Percentiles rank a stretch among this genome's conserved stretches.
phyloP scores from a whole-genome alignment of 1,140 invertebrate genomes.

The Drosophila teissieri region DNA sequence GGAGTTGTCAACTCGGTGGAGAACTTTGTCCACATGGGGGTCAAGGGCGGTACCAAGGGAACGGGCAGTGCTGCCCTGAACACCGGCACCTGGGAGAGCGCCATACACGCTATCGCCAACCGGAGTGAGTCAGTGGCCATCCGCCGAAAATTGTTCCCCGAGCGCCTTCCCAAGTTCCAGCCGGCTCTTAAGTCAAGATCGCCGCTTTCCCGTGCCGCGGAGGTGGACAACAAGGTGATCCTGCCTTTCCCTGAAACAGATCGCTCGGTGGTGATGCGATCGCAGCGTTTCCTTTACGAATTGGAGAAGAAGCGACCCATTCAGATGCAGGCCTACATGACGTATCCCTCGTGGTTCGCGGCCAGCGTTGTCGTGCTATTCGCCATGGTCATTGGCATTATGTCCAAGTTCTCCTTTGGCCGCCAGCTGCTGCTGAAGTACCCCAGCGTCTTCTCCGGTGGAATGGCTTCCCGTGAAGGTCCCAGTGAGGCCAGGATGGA shows the following conservation, averaged over 20 bases:
- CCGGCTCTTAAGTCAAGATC: conserved; percentile 86
- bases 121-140: conserved; percentile 87
- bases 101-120: conserved; percentile 90
- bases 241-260: conserved; percentile 92
- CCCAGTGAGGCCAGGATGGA: conserved; percentile 88
- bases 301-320: conserved; percentile 89
- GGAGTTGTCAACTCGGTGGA: conserved; percentile 92
- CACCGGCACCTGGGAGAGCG: conserved; percentile 93
- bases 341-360: conserved; percentile 81
- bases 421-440: conserved; percentile 89
- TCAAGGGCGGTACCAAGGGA: conserved; percentile 68
- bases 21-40: conserved; percentile 87
- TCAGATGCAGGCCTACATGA: conserved; percentile 88
- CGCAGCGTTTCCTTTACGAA: conserved; percentile 90
- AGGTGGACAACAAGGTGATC: conserved; percentile 86
- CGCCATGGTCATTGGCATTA: conserved; percentile 87
- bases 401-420: conserved; percentile 88
- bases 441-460: conserved; percentile 90
- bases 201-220: conserved; percentile 87
- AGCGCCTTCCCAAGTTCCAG: conserved; percentile 87
- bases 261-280: conserved; percentile 90
- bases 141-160: conserved; percentile 88
- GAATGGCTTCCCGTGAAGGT: conserved; percentile 88
- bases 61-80: conserved; percentile 85
- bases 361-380: conserved; percentile 85